These are phyloP conservation scores for Leptoteleia sp. DNA, from an alignment of 1,140 invertebrate species.

Conservation along the genomic window DNA sequence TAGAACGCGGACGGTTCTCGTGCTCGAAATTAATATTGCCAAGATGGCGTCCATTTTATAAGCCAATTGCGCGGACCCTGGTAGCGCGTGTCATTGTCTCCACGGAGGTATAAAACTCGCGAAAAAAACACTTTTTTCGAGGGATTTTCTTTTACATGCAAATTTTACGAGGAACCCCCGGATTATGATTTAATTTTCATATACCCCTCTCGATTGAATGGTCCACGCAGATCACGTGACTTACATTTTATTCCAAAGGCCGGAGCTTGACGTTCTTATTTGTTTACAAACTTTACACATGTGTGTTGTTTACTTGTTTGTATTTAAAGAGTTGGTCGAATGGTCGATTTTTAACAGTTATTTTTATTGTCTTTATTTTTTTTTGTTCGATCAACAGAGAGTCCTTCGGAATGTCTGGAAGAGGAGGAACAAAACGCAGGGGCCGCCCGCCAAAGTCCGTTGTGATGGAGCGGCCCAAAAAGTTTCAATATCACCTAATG, in stretches of 20 bases:
- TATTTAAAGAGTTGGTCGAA: background rate
- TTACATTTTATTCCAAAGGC: background rate
- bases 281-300: constrained; percentile 48
- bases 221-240: constrained; percentile 20
- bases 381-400: constrained; percentile 21
- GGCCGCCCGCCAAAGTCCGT: constrained; percentile 94
- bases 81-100: constrained; percentile 53
- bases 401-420: constrained; percentile 86
- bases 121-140: background rate
- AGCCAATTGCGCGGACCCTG: constrained; percentile 71
- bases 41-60: constrained; percentile 70
- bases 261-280: constrained; percentile 20
- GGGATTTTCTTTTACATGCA: background rate
- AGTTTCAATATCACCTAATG: constrained; percentile 92
- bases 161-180: background rate
- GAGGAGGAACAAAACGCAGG: constrained; percentile 89
- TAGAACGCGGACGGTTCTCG: background rate
- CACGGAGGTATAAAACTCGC: background rate
- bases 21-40: constrained; percentile 36
- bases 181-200: background rate
- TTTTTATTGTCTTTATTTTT: constrained; percentile 6
- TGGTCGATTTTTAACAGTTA: background rate
- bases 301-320: constrained; percentile 26
- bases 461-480: constrained; percentile 89
- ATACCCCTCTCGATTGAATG: background rate